phyloP scores from a whole-genome alignment of 2,888 invertebrate genomes.

The Ditula angustiorana region DNA sequence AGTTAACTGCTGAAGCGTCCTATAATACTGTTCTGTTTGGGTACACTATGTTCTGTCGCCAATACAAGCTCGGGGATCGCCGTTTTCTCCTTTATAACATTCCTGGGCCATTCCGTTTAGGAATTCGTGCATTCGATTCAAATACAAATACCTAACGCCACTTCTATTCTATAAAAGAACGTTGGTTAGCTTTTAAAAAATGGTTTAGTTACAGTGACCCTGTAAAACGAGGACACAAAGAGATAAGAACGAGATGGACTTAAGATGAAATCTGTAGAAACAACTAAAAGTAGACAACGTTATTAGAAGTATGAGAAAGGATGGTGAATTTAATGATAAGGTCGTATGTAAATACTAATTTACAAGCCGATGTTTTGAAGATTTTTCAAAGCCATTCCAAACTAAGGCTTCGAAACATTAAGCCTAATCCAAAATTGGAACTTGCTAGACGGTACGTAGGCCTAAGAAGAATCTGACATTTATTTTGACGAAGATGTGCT shows the following conservation, averaged over 20 bases:
- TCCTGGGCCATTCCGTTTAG: conserved; percentile 51
- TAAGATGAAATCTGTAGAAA: too few species aligned
- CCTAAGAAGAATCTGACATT: not conserved
- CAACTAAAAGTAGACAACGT: too few species aligned
- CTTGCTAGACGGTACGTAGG: too few species aligned
- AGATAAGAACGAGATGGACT: not conserved
- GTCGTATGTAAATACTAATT: too few species aligned
- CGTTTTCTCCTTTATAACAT: conserved; percentile 57
- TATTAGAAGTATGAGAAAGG: too few species aligned
- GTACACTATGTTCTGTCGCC: conserved; percentile 3
- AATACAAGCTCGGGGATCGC: conserved; percentile 33
- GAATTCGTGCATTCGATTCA: conserved; percentile 55
- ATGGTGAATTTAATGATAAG: too few species aligned
- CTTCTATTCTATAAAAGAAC: conserved; percentile 17
- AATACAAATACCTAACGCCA: conserved; percentile 49
- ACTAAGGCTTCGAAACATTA: not conserved
- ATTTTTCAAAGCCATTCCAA: too few species aligned
- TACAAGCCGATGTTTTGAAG: too few species aligned
- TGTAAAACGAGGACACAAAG: not conserved
- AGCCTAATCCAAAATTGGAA: not conserved
- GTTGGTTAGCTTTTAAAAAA: conserved; percentile 23
- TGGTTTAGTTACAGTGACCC: not conserved
- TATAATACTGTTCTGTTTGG: not conserved
- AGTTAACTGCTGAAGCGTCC: not conserved
- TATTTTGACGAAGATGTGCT: not conserved